phyloP scores from a whole-genome alignment of 2,888 invertebrate species.

The Drosophila lutescens region DNA sequence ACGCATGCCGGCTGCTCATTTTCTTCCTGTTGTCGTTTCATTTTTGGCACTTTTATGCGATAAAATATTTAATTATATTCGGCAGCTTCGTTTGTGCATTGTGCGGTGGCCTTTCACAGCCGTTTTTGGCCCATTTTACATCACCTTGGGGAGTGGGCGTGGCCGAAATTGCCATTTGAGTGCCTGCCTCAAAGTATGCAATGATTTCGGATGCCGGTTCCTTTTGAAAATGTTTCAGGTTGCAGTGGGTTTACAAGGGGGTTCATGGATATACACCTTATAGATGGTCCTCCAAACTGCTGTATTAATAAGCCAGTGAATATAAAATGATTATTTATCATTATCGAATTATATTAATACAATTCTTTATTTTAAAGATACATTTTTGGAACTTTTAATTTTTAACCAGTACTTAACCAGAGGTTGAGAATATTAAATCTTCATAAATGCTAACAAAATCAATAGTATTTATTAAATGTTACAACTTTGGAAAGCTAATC shows the following conservation, averaged over 20 bases:
- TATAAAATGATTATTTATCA: too few species aligned
- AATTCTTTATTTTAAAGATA: too few species aligned
- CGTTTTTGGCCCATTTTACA: conserved; percentile 54
- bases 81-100: conserved; percentile 75
- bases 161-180: conserved; percentile 52
- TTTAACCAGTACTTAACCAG: background rate
- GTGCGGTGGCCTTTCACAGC: conserved; percentile 40
- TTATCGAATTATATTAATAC: too few species aligned
- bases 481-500: too few species aligned
- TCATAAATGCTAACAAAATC: too few species aligned
- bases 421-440: background rate
- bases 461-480: too few species aligned
- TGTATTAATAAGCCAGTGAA: too few species aligned
- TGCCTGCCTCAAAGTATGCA: conserved; percentile 33
- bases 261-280: too few species aligned
- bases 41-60: conserved; percentile 77
- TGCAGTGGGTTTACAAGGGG: background rate
- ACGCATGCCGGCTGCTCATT: conserved; percentile 76
- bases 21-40: conserved; percentile 73
- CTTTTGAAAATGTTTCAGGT: background rate
- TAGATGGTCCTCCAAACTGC: too few species aligned
- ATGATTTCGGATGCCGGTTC: conserved; percentile 1
- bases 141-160: conserved; percentile 50
- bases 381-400: too few species aligned
- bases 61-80: conserved; percentile 81